Percentiles rank a stretch among this genome's conserved stretches.
Conservation (phyloP, 2,113 vertebrate genomes). For the Acinonyx jubatus region DNA sequence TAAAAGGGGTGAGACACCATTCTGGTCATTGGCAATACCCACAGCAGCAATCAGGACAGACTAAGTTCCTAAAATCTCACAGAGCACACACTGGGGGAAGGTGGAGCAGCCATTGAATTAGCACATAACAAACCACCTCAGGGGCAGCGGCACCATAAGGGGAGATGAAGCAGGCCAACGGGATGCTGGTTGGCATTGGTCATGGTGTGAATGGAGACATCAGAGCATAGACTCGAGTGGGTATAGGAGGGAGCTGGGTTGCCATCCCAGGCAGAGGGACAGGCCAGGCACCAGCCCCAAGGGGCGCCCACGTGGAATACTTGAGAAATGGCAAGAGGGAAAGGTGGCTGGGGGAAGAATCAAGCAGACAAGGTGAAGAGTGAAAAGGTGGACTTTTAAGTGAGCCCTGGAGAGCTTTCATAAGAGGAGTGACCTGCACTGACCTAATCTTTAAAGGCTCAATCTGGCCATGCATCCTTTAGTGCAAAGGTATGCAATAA, state of each 20-base stretch:
- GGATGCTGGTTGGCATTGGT: too few relatives aligned
- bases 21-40: neutral
- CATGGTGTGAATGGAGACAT: neutral
- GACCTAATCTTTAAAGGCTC: neutral
- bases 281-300: rapidly evolving
- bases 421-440: neutral
- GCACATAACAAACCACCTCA: rapidly evolving
- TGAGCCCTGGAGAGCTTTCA: neutral
- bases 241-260: neutral
- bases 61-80: neutral
- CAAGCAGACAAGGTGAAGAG: neutral
- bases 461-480: neutral
- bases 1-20: neutral
- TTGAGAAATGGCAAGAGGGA: neutral
- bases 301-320: rapidly evolving
- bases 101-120: too few relatives aligned
- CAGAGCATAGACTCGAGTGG: neutral
- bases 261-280: neutral
- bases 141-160: neutral
- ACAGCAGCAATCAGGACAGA: neutral
- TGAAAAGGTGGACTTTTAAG: neutral
- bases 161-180: neutral
- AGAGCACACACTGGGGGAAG: neutral
- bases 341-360: neutral
- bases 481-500: rapidly evolving